Base-by-base conservation (phyloP, 2,797 vertebrate species). In the Eleutherodactylus coqui region DNA sequence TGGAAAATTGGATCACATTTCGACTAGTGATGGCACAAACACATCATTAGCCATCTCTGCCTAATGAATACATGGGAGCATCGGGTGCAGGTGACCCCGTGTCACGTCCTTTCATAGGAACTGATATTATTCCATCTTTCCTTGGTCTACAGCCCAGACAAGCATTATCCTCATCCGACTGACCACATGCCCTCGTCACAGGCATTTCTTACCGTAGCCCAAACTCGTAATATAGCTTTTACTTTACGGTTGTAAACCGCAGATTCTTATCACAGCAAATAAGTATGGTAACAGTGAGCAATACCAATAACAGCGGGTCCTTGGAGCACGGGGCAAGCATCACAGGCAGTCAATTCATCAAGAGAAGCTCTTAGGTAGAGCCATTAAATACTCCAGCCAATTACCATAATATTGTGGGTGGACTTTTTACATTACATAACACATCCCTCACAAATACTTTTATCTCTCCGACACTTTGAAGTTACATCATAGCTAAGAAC, bases 1-100 rank as follows among this genome's bases (percentile, higher is more conserved):
- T 81, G 86, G 86, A 84, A 87, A 87, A 75, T 75, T 9, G 60
- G 69, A 75, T 76, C 49, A 83, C 64, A 53, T 58, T 87, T 69
- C 47, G 1, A 24, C 34, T 1, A 80, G 41, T 45, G 34, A 32
- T 75, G 69, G 82, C 86, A 87, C 75, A 81, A 84, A 76, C 77
- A 77, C 38, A 45, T 84, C 76, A 87, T 87, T 87, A 78, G 62
- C 51, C 79, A 36, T 49, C 70, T 86, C 75, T n/a, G 64, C 38
- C 51, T 58, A 49, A 19, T 43, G 51, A 79, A 41, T 78, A 34
- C 34, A 32, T 10, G 13, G 75, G 82, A 41, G 76, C 86, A 84
- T 19, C 17, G 86, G 69, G 82, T 84, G 67, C 82, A 84, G 58
- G 64, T 27, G 86, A 73, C 64, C 64, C 72, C 34, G 45, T 27